These are phyloP conservation scores for Liasis olivaceus DNA, from an alignment of 2,797 vertebrate species.

Conservation along the genomic window DNA sequence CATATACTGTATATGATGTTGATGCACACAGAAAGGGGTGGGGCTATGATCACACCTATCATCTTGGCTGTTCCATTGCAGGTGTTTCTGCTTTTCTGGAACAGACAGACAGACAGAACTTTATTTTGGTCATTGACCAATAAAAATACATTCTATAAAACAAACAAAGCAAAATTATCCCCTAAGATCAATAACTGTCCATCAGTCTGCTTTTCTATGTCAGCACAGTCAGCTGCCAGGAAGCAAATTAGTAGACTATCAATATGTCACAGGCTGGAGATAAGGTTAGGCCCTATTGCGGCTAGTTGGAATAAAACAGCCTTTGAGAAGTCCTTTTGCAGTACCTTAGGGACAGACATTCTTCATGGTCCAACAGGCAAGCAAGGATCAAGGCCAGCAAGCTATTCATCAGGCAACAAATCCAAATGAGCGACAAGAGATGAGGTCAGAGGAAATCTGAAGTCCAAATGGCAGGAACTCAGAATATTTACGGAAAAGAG, in stretches of 20 bases:
- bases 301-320: background rate
- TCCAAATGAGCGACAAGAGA: background rate
- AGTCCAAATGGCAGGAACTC: background rate
- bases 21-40: background rate
- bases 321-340: background rate
- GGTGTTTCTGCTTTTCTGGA: background rate
- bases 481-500: background rate
- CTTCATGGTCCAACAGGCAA: background rate
- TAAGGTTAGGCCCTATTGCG: background rate
- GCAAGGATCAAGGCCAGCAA: background rate
- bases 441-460: background rate
- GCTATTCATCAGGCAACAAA: background rate
- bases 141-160: too few relatives aligned
- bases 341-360: background rate
- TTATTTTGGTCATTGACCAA: too few relatives aligned
- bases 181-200: too few relatives aligned
- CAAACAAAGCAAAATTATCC: too few relatives aligned
- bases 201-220: background rate
- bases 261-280: background rate
- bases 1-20: background rate
- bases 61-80: background rate
- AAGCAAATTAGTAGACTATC: background rate
- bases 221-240: background rate
- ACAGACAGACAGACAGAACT: too few relatives aligned
- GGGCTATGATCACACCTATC: background rate